Evolutionary conservation across 2,797 vertebrate genomes (phyloP), one percentile per base, ranked within the genome.

Genomic region (Zenarchopterus dispar): DNA sequence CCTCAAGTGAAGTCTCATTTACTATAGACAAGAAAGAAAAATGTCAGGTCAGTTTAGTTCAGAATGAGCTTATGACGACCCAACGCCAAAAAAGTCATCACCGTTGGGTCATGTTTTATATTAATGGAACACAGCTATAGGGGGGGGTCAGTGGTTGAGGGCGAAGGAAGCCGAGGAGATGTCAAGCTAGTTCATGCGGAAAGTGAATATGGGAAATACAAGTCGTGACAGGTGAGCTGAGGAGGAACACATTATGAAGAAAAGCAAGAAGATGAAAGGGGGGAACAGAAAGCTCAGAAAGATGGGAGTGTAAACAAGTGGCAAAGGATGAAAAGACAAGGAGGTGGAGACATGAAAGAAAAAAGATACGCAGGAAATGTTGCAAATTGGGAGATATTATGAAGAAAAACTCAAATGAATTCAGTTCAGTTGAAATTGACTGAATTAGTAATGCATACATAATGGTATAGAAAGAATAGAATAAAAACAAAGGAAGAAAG

Each of bases 1-100:
- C 81, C 67, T 95, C 93, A 17, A 91, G 72, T 0, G 95, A 73
- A 64, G 81, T 96, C 74, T 95, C 93, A n/a, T 97, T 97, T 81
- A 96, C 97, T 99, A 87, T 39, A 89, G 89, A 88, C 60, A 28
- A 86, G 68, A 45, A 61, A 73, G 62, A 85, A 24, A 80, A 51
- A 77, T 67, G 78, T 86, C 82, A 84, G 82, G 84, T 90, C 76
- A 84, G 86, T 78, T 80, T 58, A 59, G 63, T 49, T 66, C 10
- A 73, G 59, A 70, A 58, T 23, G 47, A 78, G 58, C 24, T 31
- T 44, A n/a, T 6, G 13, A 62, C 17, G 9, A 57, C 56, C n/a
- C 44, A 49, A 64, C 13, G 24, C 17, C 5, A 44, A 58, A 63
- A 78, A 64, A 50, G 62, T 69, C 64, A 56, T 62, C 56, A 39